Base-by-base conservation (phyloP, 2,888 invertebrate genomes). In the Tinea pellionella region DNA sequence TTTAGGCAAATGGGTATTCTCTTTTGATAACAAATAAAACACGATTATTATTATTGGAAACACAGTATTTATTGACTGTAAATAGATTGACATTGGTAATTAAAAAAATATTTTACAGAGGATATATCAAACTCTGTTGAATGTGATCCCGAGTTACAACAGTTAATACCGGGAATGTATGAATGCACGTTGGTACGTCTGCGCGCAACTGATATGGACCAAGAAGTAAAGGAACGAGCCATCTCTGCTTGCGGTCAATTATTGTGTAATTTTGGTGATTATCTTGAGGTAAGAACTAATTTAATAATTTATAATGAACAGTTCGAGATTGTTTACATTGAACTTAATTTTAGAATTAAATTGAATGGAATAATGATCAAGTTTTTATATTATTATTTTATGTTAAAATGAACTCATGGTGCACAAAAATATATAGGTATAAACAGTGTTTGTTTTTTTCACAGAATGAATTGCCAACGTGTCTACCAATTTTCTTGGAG, bases 221-320 rank as follows among this genome's bases (percentile, higher is more conserved):
- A 99, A 77, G 99, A 99, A 84, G 99, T 99, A 0, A 99, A 99
- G 79, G 99, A 99, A 75, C 91, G 97, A 19, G 98, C 99, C 9
- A 99, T 99, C 64, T 94, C 97, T 0, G 97, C 98, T 69, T 96
- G 97, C 93, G 97, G 98, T 12, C 96, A 98, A 78, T 93, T 98
- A 59, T 91, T 99, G 58, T 94, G 96, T 63, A 96, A 96, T 77
- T 92, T 98, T 66, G 98, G 97, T 0, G 97, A 98, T 78, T 91
- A 92, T 66, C 80, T 98, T 59, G 88, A 92, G 77, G 89, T 89
- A 62, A 57, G 42, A 9, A 9, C 4, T 62, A 63, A 16, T 32
- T 37, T 37, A 24, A 24, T 24, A 24, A 24, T 24, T 24, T 24
- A 2, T 24, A 24, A 6, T 24, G 2, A 24, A 24, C 24, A 3